These are phyloP conservation scores for Stenodema calcarata DNA, from an alignment of 2,888 invertebrate genomes.

Conservation along the genomic window DNA sequence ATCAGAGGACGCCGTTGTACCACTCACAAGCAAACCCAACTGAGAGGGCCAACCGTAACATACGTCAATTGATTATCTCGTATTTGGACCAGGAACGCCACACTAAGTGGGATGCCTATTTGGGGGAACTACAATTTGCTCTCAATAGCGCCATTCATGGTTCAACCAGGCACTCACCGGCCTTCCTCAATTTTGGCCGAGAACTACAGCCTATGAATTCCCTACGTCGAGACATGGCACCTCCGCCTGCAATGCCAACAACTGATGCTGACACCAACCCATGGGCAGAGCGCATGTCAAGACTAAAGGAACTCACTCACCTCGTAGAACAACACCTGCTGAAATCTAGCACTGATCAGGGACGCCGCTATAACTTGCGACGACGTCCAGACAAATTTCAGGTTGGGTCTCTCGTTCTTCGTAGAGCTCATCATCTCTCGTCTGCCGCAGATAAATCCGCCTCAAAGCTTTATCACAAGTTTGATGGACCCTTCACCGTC, in stretches of 20 bases:
- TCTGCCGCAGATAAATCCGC: not conserved
- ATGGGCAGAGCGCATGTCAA: constrained; percentile 1
- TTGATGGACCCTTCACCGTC: constrained; percentile 13
- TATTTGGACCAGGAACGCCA: constrained; percentile 56
- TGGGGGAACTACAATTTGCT: no score
- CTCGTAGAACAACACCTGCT: not conserved
- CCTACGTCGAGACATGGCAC: no score
- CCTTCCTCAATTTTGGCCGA: constrained; percentile 50
- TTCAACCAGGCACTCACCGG: no score
- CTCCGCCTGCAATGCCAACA: no score
- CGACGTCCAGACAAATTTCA: not conserved
- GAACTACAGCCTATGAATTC: not conserved
- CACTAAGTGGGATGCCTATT: constrained; percentile 56
- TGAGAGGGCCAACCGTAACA: constrained; percentile 59
- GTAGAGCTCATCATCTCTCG: not conserved
- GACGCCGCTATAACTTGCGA: constrained; percentile 18
- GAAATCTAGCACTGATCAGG: not conserved
- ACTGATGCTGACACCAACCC: not conserved
- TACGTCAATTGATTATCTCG: constrained; percentile 59
- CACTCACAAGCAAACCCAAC: constrained; percentile 19
- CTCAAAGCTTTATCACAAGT: constrained; percentile 15
- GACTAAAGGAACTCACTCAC: constrained; percentile 14
- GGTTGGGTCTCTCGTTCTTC: not conserved
- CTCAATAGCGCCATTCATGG: constrained; percentile 55
- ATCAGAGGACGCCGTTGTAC: constrained; percentile 57